Evolutionary conservation across 2,113 vertebrate genomes (phyloP).

Genomic region (Sapajus apella): DNA sequence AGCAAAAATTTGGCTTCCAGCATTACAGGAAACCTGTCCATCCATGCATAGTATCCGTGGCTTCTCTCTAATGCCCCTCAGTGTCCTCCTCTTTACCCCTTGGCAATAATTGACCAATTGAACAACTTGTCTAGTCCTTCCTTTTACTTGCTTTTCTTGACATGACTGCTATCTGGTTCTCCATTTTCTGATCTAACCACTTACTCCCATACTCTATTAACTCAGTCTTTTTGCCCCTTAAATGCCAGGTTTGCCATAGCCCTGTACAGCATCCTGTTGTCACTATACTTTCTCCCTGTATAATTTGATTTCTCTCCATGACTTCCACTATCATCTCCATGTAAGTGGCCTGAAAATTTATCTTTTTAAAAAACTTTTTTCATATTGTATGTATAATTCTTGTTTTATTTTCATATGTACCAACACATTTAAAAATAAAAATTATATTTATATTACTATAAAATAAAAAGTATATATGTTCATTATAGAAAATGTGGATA

Average conservation of each 20-base stretch:
- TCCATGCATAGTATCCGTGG: background rate
- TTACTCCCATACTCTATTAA: background rate
- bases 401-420: conserved; percentile 1
- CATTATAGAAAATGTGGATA: background rate
- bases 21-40: background rate
- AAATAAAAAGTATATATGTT: too few species aligned
- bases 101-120: background rate
- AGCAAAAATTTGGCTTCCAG: background rate
- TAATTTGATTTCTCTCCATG: background rate
- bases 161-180: background rate
- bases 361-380: conserved; percentile 14
- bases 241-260: background rate
- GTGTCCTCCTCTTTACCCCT: background rate
- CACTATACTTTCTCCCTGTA: background rate
- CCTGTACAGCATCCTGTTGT: background rate
- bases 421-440: conserved; percentile 1
- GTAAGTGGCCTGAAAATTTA: conserved; percentile 16
- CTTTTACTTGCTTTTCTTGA: background rate
- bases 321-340: background rate
- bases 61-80: background rate
- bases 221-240: background rate
- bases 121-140: conserved; percentile 11
- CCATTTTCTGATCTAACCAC: background rate
- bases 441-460: background rate
- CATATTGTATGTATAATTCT: background rate